Evolutionary conservation across 2,888 invertebrate genomes (phyloP).

Genomic region (Dugesia japonica): DNA sequence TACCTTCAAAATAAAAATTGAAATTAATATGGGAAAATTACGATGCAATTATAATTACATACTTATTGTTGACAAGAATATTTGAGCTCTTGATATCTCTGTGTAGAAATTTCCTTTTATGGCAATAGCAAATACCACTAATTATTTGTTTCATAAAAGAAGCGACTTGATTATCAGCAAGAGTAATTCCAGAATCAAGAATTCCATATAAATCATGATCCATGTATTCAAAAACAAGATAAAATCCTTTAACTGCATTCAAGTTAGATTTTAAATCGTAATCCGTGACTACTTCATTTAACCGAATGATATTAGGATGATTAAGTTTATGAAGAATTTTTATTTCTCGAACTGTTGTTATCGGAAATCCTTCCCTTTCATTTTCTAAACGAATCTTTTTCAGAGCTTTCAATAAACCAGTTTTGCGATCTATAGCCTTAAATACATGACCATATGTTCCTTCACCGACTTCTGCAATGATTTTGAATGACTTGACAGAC

Average conservation of each 20-base stretch:
- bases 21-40: too few relatives aligned
- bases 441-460: constrained; percentile 97
- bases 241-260: constrained; percentile 60
- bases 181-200: constrained; percentile 83
- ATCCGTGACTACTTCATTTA: constrained; percentile 91
- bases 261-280: constrained; percentile 85
- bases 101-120: constrained; percentile 91
- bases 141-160: constrained; percentile 89
- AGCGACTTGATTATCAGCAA: constrained; percentile 82
- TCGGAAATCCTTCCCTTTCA: constrained; percentile 95
- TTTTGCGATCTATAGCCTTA: constrained; percentile 63
- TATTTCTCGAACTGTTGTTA: constrained; percentile 68
- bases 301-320: constrained; percentile 87
- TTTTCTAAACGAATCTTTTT: constrained; percentile 91
- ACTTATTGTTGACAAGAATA: constrained; percentile 95
- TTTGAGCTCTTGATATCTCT: constrained; percentile 98
- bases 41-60: too few relatives aligned
- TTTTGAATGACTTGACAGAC: constrained; percentile 84
- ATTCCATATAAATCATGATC: constrained; percentile 97
- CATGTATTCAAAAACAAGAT: constrained; percentile 97
- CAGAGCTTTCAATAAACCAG: constrained; percentile 64
- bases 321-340: constrained; percentile 88
- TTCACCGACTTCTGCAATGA: constrained; percentile 88
- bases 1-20: too few relatives aligned
- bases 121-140: constrained; percentile 87